phyloP scores from a whole-genome alignment of 2,113 vertebrate genomes.

The Hoplias malabaricus region DNA sequence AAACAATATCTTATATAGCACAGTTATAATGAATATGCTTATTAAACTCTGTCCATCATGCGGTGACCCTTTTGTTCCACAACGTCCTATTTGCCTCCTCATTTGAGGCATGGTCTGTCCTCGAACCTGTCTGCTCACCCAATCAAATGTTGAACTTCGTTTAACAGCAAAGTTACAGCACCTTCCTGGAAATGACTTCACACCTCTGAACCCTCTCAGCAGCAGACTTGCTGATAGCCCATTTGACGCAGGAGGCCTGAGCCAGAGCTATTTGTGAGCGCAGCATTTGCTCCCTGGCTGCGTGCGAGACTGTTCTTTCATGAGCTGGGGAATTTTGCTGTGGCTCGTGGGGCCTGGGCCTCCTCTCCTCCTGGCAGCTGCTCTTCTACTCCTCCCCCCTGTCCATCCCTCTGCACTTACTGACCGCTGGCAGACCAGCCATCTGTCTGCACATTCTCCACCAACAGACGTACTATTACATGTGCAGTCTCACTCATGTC shows the following conservation, averaged over 20 bases:
- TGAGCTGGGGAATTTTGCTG: slow-evolving; percentile 33
- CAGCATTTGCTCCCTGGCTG: slow-evolving; percentile 67
- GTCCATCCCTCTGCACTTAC: background rate
- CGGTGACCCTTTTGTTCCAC: background rate
- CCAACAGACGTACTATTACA: background rate
- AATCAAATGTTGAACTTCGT: slow-evolving; percentile 34
- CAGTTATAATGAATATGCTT: too few relatives aligned
- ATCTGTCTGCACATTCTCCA: background rate
- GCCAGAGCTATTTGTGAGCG: slow-evolving; percentile 67
- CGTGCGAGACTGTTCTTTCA: slow-evolving; percentile 51
- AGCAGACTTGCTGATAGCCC: slow-evolving; percentile 61
- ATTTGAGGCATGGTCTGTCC: slow-evolving; percentile 44
- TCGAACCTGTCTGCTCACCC: slow-evolving; percentile 20
- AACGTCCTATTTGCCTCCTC: background rate
- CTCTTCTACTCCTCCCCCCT: background rate
- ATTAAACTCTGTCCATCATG: background rate
- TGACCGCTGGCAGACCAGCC: background rate
- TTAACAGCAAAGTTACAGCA: slow-evolving; percentile 59
- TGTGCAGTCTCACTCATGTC: background rate
- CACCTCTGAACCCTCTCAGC: slow-evolving; percentile 62
- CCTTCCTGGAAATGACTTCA: slow-evolving; percentile 75
- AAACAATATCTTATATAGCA: too few relatives aligned
- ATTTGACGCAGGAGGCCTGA: slow-evolving; percentile 64
- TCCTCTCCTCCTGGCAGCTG: slow-evolving; percentile 16
- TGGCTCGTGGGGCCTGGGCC: slow-evolving; percentile 1